Base-by-base conservation (phyloP, 2,888 invertebrate genomes). In the Amphipyra tragopoginis region DNA sequence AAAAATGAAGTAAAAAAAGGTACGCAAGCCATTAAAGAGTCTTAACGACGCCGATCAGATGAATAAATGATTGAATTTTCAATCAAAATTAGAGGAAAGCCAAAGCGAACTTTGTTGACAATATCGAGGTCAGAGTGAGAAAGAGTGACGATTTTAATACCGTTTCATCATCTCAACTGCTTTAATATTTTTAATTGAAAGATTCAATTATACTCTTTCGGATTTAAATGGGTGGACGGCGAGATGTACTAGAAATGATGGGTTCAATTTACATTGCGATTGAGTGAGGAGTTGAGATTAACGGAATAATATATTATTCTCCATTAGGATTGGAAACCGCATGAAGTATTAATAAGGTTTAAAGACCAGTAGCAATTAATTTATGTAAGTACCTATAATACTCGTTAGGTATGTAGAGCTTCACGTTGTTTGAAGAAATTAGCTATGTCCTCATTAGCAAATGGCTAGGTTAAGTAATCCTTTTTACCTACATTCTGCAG, bases 11-110 rank as follows among this genome's bases (percentile, higher is more conserved):
- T 84, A 86, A 89, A 73, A n/a, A 88, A 88, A 85, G 83, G 83
- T 85, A 89, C 84, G 86, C 85, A 70, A 87, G 79, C 90, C 88
- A 90, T 93, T 92, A 90, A 87, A 87, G 85, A 87, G 82, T 86
- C 84, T 85, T 93, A 92, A 92, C 90, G 91, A 92, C 85, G 86
- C 80, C 86, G 88, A 89, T 91, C 87, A 88, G 89, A 91, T 93
- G 90, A 93, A 93, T 93, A 92, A 93, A 92, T 93, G 89, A 93
- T 93, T 92, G 91, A 93, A 93, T 93, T 93, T 92, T 91, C 90
- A 92, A 93, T 93, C 92, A 92, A 93, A 91, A 92, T 93, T 91
- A 90, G 83, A 87, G 83, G 75, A 82, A 83, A 85, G 83, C 79
- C 81, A 78, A 79, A 81, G 68, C 75, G 77, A 90, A 91, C 84